These are phyloP conservation scores for Tympanuchus pallidicinctus DNA, from an alignment of 2,113 vertebrate genomes.

Conservation along the genomic window DNA sequence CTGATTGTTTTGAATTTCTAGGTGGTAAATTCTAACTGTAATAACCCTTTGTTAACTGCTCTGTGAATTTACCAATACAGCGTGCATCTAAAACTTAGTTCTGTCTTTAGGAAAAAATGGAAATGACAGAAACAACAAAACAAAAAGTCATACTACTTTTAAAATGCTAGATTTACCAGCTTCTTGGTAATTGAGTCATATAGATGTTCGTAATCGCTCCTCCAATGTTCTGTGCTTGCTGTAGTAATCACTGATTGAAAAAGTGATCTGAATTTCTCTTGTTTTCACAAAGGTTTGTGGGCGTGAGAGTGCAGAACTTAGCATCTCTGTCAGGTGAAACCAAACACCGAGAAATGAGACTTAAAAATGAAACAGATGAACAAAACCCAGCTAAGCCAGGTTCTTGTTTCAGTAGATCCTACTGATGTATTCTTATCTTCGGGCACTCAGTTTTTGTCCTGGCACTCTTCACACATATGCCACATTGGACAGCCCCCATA, in stretches of 20 bases:
- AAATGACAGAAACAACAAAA: background rate
- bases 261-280: background rate
- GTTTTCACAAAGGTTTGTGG: background rate
- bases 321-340: background rate
- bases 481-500: background rate
- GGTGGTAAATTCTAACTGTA: background rate
- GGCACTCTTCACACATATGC: background rate
- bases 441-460: background rate
- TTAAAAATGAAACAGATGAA: background rate
- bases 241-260: background rate
- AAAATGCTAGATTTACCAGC: background rate
- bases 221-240: background rate
- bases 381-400: background rate
- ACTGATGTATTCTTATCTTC: background rate
- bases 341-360: background rate
- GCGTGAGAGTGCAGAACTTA: background rate
- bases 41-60: background rate
- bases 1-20: background rate
- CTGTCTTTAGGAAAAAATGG: background rate
- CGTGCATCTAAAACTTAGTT: background rate
- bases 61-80: background rate
- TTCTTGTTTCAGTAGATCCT: background rate
- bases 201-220: background rate
- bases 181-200: background rate
- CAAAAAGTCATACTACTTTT: background rate